Percentiles rank a stretch among this genome's conserved stretches.
These are phyloP conservation scores for Meganola albula DNA, from an alignment of 2,888 invertebrate species.

Conservation along the genomic window DNA sequence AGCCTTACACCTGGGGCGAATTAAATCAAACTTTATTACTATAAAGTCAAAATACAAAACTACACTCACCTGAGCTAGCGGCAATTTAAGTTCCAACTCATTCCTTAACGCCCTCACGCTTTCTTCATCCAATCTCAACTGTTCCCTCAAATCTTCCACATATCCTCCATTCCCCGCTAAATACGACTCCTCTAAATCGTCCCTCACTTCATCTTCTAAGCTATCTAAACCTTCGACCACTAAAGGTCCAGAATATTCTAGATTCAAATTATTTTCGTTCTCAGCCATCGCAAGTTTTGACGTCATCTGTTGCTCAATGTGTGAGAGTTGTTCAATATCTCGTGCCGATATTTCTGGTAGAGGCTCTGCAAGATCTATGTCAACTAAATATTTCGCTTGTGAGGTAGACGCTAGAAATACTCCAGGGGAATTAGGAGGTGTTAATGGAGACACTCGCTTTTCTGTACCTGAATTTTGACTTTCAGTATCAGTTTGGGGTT, in stretches of 20 bases:
- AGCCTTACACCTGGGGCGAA: too few species aligned
- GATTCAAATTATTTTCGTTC: constrained; percentile 73
- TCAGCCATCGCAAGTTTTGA: constrained; percentile 71
- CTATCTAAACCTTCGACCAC: constrained; percentile 50
- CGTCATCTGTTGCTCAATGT: constrained; percentile 64
- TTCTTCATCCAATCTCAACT: constrained; percentile 81
- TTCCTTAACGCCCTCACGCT: constrained; percentile 83
- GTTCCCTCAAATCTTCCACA: constrained; percentile 72
- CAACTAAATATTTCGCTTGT: constrained; percentile 57
- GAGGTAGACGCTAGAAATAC: constrained; percentile 56
- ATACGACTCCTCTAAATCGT: constrained; percentile 48
- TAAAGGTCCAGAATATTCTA: constrained; percentile 67
- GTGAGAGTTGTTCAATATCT: constrained; percentile 38
- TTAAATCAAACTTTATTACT: too few species aligned
- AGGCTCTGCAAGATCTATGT: constrained; percentile 45
- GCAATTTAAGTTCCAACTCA: constrained; percentile 83
- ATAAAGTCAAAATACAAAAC: too few species aligned
- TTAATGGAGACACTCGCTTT: constrained; percentile 56
- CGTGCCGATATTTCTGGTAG: constrained; percentile 28
- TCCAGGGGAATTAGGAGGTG: constrained; percentile 69
- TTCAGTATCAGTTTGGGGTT: constrained; percentile 37
- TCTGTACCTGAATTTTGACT: constrained; percentile 50
- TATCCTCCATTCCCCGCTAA: constrained; percentile 72
- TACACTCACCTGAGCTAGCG: constrained; percentile 80
- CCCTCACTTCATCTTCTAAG: constrained; percentile 42